These are phyloP conservation scores for Platichthys flesus DNA, from an alignment of 2,113 vertebrate genomes.

Conservation along the genomic window DNA sequence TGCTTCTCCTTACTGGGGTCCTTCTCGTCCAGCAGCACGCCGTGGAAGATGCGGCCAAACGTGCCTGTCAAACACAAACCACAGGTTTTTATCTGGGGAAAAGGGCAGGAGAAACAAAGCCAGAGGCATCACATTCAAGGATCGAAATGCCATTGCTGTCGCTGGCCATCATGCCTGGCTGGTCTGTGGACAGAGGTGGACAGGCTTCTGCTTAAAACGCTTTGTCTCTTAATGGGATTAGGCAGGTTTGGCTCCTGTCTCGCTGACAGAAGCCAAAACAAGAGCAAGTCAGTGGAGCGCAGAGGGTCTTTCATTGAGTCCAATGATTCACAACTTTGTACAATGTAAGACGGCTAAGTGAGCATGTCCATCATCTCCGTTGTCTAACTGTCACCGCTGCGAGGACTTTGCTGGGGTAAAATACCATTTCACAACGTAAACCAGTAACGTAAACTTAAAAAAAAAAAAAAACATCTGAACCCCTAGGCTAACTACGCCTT, in stretches of 20 bases:
- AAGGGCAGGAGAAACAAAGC: conserved; percentile 34
- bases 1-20: conserved; percentile 95
- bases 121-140: conserved; percentile 23
- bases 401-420: conserved; percentile 41
- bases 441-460: conserved; percentile 60
- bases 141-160: conserved; percentile 51
- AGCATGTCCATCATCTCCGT: conserved; percentile 50
- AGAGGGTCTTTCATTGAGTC: conserved; percentile 33
- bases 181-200: conserved; percentile 43
- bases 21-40: conserved; percentile 95
- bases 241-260: conserved; percentile 22
- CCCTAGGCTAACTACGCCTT: conserved; percentile 28
- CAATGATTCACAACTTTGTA: conserved; percentile 13
- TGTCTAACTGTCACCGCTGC: conserved; percentile 60
- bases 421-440: conserved; percentile 59
- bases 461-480: conserved; percentile 34
- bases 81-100: conserved; percentile 22
- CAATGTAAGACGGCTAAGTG: conserved; percentile 12
- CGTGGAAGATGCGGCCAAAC: conserved; percentile 97
- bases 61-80: conserved; percentile 86
- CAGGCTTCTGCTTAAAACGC: conserved; percentile 27
- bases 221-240: conserved; percentile 34
- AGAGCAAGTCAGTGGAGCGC: conserved; percentile 44
- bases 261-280: conserved; percentile 32
- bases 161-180: conserved; percentile 28